A percentile compares a stretch with the other conserved stretches of the same genome.
Conservation (phyloP, 2,888 invertebrate species). For the Netelia fuscicornis region DNA sequence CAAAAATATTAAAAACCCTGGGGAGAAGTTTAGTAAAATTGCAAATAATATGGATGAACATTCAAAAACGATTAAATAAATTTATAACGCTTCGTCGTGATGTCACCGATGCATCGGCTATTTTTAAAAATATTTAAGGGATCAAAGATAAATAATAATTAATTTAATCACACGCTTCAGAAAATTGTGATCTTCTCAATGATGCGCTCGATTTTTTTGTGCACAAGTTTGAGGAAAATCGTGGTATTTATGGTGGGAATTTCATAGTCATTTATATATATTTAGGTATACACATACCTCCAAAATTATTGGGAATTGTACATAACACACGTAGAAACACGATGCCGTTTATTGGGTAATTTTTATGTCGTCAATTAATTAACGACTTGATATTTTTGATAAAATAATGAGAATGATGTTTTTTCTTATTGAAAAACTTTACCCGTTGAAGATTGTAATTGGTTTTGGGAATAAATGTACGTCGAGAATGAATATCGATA, state of each 20-base stretch:
- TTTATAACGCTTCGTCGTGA: no score
- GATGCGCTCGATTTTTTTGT: no score
- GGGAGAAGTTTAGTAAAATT: not conserved
- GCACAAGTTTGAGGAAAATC: no score
- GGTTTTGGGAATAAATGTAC: constrained; percentile 53
- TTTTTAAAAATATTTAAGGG: no score
- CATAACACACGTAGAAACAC: not conserved
- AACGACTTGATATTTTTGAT: constrained; percentile 38
- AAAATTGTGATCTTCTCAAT: no score
- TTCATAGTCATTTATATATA: not conserved
- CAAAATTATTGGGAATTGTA: not conserved
- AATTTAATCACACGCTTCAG: no score
- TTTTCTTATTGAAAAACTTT: not conserved
- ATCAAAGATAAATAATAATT: no score
- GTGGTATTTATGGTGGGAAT: not conserved
- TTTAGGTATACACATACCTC: constrained; percentile 11
- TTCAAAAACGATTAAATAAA: not conserved
- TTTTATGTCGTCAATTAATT: not conserved
- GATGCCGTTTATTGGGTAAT: not conserved
- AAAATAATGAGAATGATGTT: not conserved
- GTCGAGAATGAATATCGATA: constrained; percentile 64
- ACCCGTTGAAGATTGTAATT: not conserved
- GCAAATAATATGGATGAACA: not conserved
- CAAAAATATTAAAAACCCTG: not conserved
- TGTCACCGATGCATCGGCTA: no score